phyloP scores from a whole-genome alignment of 2,113 vertebrate genomes.

The Piaya cayana region DNA sequence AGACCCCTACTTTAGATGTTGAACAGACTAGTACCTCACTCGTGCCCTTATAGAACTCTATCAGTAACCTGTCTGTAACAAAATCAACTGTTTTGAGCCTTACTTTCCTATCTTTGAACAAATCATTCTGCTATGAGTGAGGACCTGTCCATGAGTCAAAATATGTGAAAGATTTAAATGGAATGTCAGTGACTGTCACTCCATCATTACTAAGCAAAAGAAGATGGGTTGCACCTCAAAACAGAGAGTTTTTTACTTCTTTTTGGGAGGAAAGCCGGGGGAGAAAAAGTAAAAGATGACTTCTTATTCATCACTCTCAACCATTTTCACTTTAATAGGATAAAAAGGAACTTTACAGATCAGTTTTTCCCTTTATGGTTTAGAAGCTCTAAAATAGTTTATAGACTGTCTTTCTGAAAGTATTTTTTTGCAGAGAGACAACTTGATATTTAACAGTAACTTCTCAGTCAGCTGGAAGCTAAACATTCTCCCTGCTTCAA shows the following conservation, averaged over 20 bases:
- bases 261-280: neutral
- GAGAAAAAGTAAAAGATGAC: neutral
- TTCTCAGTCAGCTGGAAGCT: neutral
- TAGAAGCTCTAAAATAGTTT: constrained; percentile 27
- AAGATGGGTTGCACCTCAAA: constrained; percentile 5
- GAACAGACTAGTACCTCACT: neutral
- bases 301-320: neutral
- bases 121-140: neutral
- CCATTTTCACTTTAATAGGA: constrained; percentile 35
- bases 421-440: neutral
- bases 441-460: neutral
- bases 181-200: neutral
- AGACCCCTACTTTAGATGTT: neutral
- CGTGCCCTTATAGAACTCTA: neutral
- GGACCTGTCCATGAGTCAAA: neutral
- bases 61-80: neutral
- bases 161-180: neutral
- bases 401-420: constrained; percentile 1
- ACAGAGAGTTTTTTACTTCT: neutral
- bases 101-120: neutral
- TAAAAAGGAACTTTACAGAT: constrained; percentile 9
- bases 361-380: neutral
- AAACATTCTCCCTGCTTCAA: neutral
- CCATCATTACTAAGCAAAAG: constrained; percentile 10
- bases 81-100: neutral